phyloP scores from a whole-genome alignment of 2,113 vertebrate species.

The Anoplopoma fimbria region DNA sequence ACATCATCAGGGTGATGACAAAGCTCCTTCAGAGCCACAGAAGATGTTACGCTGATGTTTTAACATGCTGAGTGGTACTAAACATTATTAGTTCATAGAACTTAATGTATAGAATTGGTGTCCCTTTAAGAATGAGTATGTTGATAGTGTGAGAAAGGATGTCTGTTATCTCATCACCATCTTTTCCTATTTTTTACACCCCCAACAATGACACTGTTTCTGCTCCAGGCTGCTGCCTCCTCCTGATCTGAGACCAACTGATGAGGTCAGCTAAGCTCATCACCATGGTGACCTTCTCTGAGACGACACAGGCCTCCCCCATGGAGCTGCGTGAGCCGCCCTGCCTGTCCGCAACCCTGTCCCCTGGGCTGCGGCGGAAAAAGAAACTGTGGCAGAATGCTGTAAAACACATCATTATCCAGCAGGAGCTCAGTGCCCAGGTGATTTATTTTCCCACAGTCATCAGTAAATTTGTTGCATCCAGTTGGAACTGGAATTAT shows the following conservation, averaged over 20 bases:
- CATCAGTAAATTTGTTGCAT: neutral
- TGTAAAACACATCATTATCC: conserved; percentile 81
- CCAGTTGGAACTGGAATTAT: neutral
- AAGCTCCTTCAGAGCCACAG: neutral
- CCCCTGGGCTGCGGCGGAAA: conserved; percentile 76
- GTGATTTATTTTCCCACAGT: conserved; percentile 41
- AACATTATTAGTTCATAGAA: neutral
- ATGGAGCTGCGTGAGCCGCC: conserved; percentile 66
- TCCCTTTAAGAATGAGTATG: neutral
- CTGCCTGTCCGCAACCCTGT: conserved; percentile 55
- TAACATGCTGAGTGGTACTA: neutral
- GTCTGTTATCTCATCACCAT: neutral
- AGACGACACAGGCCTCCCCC: conserved; percentile 55
- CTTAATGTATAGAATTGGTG: neutral
- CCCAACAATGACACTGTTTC: neutral
- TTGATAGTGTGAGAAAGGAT: neutral
- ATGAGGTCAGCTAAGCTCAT: conserved; percentile 42
- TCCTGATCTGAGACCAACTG: conserved; percentile 50
- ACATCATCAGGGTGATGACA: neutral
- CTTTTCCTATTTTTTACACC: neutral
- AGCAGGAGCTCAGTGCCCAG: conserved; percentile 76
- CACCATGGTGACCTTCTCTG: conserved; percentile 77
- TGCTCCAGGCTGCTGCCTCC: conserved; percentile 25
- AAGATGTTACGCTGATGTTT: neutral
- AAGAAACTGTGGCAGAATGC: conserved; percentile 84